phyloP scores from a whole-genome alignment of 2,888 invertebrate genomes.

The Drosophila dives region DNA sequence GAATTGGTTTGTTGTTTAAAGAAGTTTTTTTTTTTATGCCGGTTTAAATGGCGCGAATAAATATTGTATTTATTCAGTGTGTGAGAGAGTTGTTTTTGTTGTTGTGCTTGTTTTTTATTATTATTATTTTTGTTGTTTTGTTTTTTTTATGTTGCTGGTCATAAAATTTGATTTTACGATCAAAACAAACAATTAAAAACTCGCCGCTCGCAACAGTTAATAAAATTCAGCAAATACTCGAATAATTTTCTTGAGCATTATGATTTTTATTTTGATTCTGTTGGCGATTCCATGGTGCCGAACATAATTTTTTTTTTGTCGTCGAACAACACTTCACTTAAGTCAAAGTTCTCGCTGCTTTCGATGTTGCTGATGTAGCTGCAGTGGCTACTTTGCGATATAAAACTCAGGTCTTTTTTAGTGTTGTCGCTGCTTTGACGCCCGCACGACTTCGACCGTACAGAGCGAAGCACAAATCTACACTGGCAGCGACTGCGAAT shows the following conservation, averaged over 20 bases:
- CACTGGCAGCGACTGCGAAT: constrained; percentile 83
- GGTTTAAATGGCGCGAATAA: constrained; percentile 64
- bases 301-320: constrained; percentile 20
- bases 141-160: constrained; percentile 72
- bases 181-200: constrained; percentile 84
- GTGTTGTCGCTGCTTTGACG: constrained; percentile 47
- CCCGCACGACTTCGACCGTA: constrained; percentile 83
- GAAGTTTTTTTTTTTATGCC: constrained; percentile 48
- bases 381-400: constrained; percentile 39
- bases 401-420: constrained; percentile 31
- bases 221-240: constrained; percentile 56
- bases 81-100: constrained; percentile 47
- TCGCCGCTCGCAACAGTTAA: constrained; percentile 76
- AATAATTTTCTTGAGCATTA: constrained; percentile 1
- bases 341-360: constrained; percentile 50
- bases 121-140: constrained; percentile 32
- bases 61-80: constrained; percentile 39
- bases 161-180: constrained; percentile 84
- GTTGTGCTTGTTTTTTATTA: constrained; percentile 57
- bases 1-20: constrained; percentile 24
- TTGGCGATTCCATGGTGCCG: background rate
- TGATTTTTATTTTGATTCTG: constrained; percentile 10
- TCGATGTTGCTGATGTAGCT: constrained; percentile 37
- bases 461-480: constrained; percentile 85
- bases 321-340: constrained; percentile 32